Conservation (phyloP, 2,888 invertebrate genomes). For the Operophtera brumata region DNA sequence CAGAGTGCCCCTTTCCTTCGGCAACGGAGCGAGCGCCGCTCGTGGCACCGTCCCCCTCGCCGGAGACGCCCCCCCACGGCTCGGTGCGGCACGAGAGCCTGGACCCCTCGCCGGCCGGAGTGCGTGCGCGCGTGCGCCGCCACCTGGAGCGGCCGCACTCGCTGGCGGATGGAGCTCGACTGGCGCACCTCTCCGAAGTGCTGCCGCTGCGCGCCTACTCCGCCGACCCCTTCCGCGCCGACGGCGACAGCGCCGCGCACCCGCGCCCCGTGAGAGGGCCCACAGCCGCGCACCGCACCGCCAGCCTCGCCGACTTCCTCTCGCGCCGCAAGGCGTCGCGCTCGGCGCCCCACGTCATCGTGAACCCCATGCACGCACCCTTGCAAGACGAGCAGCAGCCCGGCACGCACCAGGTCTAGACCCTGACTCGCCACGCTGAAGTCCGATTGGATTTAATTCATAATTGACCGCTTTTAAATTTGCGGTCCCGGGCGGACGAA, state of each 20-base stretch:
- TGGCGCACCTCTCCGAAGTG: constrained; percentile 49
- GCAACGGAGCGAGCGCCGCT: neutral
- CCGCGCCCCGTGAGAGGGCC: constrained; percentile 39
- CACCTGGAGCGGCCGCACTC: constrained; percentile 62
- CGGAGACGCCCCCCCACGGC: neutral
- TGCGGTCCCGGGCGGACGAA: neutral
- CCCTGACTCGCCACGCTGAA: neutral
- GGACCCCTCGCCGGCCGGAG: constrained; percentile 49
- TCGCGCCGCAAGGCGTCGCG: constrained; percentile 40
- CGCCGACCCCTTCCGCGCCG: constrained; percentile 36
- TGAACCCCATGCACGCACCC: constrained; percentile 63
- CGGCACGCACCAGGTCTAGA: constrained; percentile 45
- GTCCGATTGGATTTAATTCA: neutral
- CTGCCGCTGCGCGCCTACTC: constrained; percentile 55
- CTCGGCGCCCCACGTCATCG: constrained; percentile 53
- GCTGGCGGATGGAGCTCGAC: constrained; percentile 50
- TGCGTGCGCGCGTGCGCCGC: constrained; percentile 55
- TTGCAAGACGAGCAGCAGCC: constrained; percentile 31
- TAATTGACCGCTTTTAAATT: neutral
- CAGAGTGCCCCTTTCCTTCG: neutral
- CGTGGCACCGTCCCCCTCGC: neutral
- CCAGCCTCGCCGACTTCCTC: constrained; percentile 54
- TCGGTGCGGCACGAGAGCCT: constrained; percentile 50
- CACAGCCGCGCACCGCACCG: constrained; percentile 37
- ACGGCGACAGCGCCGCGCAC: constrained; percentile 34